Conservation (phyloP, 2,888 invertebrate genomes). For the Cetonia aurata region DNA sequence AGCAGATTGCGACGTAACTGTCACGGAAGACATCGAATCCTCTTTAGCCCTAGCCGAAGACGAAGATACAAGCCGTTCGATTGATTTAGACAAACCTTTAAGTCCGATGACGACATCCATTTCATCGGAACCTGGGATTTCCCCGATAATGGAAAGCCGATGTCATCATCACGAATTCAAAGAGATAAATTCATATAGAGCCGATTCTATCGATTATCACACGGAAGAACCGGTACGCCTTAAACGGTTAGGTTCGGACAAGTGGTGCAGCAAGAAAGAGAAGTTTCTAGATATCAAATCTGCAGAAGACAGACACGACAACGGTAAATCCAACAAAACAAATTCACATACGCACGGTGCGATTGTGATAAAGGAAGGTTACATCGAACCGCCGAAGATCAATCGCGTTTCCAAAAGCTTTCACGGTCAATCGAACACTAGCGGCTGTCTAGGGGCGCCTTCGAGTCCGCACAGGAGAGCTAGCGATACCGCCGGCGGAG, state of each 20-base stretch:
- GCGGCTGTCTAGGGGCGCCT: slow-evolving; percentile 54
- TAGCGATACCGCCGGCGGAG: slow-evolving; percentile 56
- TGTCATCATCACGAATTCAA: not conserved
- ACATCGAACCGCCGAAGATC: slow-evolving; percentile 68
- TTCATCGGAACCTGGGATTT: slow-evolving; percentile 17
- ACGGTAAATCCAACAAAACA: slow-evolving; percentile 11
- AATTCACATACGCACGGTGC: slow-evolving; percentile 60
- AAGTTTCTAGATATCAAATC: slow-evolving; percentile 58
- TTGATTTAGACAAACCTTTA: slow-evolving; percentile 12
- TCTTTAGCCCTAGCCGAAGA: slow-evolving; percentile 53
- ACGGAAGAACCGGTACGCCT: not conserved
- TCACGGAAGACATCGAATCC: slow-evolving; percentile 64
- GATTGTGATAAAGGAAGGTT: slow-evolving; percentile 68
- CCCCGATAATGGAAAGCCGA: slow-evolving; percentile 21
- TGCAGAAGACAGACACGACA: slow-evolving; percentile 29
- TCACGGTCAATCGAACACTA: slow-evolving; percentile 61
- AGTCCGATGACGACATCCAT: slow-evolving; percentile 14
- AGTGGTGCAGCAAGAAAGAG: slow-evolving; percentile 62
- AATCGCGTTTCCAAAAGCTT: slow-evolving; percentile 66
- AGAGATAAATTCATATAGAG: slow-evolving; percentile 1
- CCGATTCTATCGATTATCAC: not conserved
- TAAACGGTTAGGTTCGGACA: slow-evolving; percentile 54
- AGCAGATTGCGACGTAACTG: slow-evolving; percentile 72
- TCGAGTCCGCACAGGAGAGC: slow-evolving; percentile 58
- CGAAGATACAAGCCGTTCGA: slow-evolving; percentile 36